Percentiles rank a stretch among this genome's conserved stretches.
Conservation (phyloP, 1,140 invertebrate species). For the Procambarus clarkii region DNA sequence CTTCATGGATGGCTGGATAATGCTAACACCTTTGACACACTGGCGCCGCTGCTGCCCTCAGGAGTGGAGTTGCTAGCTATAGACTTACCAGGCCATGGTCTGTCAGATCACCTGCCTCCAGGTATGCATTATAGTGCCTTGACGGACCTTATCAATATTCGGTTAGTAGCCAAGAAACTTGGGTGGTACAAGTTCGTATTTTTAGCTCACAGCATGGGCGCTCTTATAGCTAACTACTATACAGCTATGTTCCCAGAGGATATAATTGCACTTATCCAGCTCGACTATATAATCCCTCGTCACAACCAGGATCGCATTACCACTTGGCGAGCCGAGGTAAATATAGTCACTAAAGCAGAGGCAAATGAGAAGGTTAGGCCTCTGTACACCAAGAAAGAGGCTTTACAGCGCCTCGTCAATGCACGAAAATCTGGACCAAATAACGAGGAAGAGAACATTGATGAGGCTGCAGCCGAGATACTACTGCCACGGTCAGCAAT, state of each 20-base stretch:
- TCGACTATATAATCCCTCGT: background rate
- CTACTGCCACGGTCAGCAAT: conserved; percentile 18
- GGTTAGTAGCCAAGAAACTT: background rate
- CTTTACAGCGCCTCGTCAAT: conserved; percentile 11
- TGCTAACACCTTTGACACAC: conserved; percentile 72
- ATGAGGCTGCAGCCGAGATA: conserved; percentile 27
- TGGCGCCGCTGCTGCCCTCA: conserved; percentile 67
- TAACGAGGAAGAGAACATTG: background rate
- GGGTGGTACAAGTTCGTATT: conserved; percentile 36
- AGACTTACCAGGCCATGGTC: conserved; percentile 73
- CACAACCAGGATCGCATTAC: background rate
- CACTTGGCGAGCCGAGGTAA: background rate
- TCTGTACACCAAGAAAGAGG: conserved; percentile 5
- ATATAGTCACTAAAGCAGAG: background rate
- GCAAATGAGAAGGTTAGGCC: background rate
- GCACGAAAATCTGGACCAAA: background rate
- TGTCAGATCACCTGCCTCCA: conserved; percentile 72
- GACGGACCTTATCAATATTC: background rate
- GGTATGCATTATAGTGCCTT: conserved; percentile 59
- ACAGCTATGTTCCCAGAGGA: conserved; percentile 30
- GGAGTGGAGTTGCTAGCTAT: conserved; percentile 53
- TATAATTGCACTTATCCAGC: conserved; percentile 19
- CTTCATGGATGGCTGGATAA: conserved; percentile 73
- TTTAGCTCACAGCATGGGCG: conserved; percentile 35
- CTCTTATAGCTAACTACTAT: background rate